A percentile compares a stretch with the other conserved stretches of the same genome.
phyloP scores from a whole-genome alignment of 2,888 invertebrate genomes.

The Cremastinae sp. region DNA sequence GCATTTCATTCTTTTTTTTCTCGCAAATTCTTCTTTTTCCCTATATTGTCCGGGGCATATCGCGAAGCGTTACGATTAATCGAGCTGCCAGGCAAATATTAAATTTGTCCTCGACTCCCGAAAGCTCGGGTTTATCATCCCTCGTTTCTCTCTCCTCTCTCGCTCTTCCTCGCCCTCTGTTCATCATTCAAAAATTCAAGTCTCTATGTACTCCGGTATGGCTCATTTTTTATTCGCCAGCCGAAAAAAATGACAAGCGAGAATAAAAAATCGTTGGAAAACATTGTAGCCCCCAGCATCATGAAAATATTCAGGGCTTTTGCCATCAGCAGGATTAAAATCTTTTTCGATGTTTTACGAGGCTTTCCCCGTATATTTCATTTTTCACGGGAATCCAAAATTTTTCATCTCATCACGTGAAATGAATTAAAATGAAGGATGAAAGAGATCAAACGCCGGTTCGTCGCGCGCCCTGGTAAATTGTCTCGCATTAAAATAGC shows the following conservation, averaged over 20 bases:
- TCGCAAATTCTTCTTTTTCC: too few relatives aligned
- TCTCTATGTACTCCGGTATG: background rate
- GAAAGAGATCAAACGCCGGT: background rate
- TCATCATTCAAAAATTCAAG: conserved; percentile 24
- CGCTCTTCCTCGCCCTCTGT: conserved; percentile 4
- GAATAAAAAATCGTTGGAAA: too few relatives aligned
- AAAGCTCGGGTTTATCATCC: background rate
- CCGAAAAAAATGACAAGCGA: too few relatives aligned
- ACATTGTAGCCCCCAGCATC: too few relatives aligned
- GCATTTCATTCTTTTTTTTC: conserved; percentile 37
- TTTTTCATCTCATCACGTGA: too few relatives aligned
- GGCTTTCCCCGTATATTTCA: too few relatives aligned
- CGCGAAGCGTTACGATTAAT: conserved; percentile 66
- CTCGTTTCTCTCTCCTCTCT: background rate
- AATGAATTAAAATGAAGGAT: background rate
- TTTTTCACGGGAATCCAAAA: too few relatives aligned
- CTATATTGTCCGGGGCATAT: conserved; percentile 43
- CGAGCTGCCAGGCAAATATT: conserved; percentile 75
- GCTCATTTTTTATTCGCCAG: too few relatives aligned
- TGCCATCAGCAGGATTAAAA: too few relatives aligned
- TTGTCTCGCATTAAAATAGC: background rate
- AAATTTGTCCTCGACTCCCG: conserved; percentile 61
- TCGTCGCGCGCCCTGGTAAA: background rate
- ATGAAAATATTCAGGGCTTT: too few relatives aligned
- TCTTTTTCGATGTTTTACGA: too few relatives aligned